Base-by-base conservation (phyloP, 2,888 invertebrate genomes). In the Mythimna vitellina region DNA sequence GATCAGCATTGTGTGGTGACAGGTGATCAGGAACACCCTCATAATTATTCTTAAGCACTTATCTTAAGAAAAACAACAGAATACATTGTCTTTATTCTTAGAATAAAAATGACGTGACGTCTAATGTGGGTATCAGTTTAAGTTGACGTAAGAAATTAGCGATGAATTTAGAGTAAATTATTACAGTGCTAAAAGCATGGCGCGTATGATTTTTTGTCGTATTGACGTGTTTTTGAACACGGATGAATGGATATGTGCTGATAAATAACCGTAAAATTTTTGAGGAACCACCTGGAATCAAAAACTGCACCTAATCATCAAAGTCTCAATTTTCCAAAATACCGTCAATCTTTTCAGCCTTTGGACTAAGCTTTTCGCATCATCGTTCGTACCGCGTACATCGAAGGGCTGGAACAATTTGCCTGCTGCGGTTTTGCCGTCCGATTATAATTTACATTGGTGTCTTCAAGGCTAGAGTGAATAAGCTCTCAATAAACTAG, bases 141-240 rank as follows among this genome's bases (percentile, higher is more conserved):
- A 66, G 58, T 73, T 60, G 32, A 17, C 12, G 14, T 25, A 53
- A 32, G 17, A 35, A 35, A 75, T 73, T 73, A 73, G 51, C 76
- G 58, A 22, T 46, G 42, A 58, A 75, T 75, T 75, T 66, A 46
- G 58, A 35, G 51, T n/a, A 35, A 65, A 73, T 75, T 75, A 73
- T 58, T 51, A 35, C 8, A 46, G 75, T 60, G 73, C 75, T 73
- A 73, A 73, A 73, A 75, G 58, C 66, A 32, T 29, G 6, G 51
- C n/a, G 32, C 51, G 58, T 35, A 42, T 42, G 8, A 9, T n/a
- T 35, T 74, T 58, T 65, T 60, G 32, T 53, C 20, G 1, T 32
- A 25, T 53, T 75, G 57, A 57, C 32, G 57, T 73, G 14, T 58
- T 53, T 64, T 66, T 49, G 12, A 38, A 73, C 56, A 63, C 63